phyloP scores from a whole-genome alignment of 2,113 vertebrate genomes.

The Diadophis punctatus region DNA sequence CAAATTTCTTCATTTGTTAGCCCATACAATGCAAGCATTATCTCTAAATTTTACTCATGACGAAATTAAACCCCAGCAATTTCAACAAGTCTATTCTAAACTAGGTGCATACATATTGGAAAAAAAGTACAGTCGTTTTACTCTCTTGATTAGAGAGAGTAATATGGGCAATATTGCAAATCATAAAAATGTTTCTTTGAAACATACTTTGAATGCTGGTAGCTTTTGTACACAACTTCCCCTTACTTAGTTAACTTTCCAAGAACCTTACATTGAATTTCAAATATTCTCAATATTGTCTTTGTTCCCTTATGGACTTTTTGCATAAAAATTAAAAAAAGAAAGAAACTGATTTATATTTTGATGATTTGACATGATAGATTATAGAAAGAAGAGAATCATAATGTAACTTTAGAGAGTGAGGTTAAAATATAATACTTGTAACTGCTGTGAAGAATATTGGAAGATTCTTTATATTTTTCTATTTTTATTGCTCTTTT shows the following conservation, averaged over 20 bases:
- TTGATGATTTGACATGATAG: not conserved
- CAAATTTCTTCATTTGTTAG: not conserved
- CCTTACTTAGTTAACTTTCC: not conserved
- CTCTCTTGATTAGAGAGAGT: not conserved
- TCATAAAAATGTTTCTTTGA: not conserved
- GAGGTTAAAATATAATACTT: not conserved
- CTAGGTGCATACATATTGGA: not conserved
- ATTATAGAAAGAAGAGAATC: too few relatives aligned
- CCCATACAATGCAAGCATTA: not conserved
- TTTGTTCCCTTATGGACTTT: not conserved
- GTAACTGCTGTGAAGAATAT: not conserved
- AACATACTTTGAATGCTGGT: not conserved
- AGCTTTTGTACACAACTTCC: not conserved
- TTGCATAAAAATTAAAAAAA: not conserved
- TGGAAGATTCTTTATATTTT: not conserved
- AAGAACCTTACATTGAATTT: not conserved
- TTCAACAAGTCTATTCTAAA: not conserved
- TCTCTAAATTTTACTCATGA: rapidly evolving
- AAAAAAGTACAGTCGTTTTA: not conserved
- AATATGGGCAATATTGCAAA: not conserved
- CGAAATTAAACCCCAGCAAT: not conserved
- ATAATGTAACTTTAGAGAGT: too few relatives aligned
- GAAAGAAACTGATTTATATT: not conserved
- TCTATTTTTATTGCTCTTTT: not conserved
- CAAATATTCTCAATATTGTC: not conserved